A percentile compares a stretch with the other conserved stretches of the same genome.
phyloP scores from a whole-genome alignment of 2,113 vertebrate species.

The Melanocharis versteri region DNA sequence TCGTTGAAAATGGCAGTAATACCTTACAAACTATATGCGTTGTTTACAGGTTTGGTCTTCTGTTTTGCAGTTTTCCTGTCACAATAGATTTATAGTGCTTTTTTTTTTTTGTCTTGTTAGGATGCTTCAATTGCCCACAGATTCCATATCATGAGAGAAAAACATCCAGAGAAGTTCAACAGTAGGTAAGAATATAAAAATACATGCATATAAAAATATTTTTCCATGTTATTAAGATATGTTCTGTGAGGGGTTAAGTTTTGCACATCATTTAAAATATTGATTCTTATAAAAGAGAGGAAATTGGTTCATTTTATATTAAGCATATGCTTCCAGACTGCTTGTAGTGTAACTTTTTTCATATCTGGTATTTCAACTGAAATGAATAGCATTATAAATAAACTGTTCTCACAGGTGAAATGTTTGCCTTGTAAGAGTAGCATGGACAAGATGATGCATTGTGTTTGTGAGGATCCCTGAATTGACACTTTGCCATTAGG shows the following conservation, averaged over 20 bases:
- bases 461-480: conserved; percentile 30
- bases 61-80: neutral
- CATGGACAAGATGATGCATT: conserved; percentile 22
- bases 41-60: neutral
- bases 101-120: conserved; percentile 58
- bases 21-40: neutral
- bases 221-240: neutral
- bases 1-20: neutral
- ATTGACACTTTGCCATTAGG: conserved; percentile 10
- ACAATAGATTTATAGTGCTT: neutral
- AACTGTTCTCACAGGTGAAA: conserved; percentile 7
- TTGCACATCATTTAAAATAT: neutral
- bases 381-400: conserved; percentile 16
- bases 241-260: neutral
- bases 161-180: conserved; percentile 95
- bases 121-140: conserved; percentile 94
- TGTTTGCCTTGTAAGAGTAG: conserved; percentile 10
- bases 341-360: neutral
- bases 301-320: neutral
- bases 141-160: conserved; percentile 96
- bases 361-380: neutral
- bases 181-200: conserved; percentile 77
- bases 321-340: neutral
- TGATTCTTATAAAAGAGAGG: neutral
- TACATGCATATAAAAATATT: neutral